Base-by-base conservation (phyloP, 2,113 vertebrate genomes). In the Mormyrus lacerda region DNA sequence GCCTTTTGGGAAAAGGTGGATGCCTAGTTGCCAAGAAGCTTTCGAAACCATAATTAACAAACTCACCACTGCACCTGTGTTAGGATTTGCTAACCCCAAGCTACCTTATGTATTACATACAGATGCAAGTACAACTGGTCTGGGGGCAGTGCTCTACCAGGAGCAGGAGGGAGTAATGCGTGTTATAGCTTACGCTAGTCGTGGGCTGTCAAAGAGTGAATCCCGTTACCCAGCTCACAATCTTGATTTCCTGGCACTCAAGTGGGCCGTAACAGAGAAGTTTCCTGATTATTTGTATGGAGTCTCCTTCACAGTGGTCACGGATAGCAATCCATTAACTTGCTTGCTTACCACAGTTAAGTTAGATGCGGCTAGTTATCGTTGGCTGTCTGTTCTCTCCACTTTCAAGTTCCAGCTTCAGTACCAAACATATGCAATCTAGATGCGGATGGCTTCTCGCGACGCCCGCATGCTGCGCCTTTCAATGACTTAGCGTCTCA, bases 31-130 rank as follows among this genome's bases (percentile, higher is more conserved):
- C 27, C 35, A 90, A 17, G 3, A 73, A 21, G 61, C 88, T 15
- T 90, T 90, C 15, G 47, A 90, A 5, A 21, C 17, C 35, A 88
- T 88, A 31, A 88, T 88, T 45, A 13, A 88, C 48, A 90, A 90
- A 51, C 76, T 90, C 21, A 88, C 89, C 19, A 53, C 47, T 42
- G 87, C 65, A 1, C 89, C 89, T n/a, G 87, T 88, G 10, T 27
- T 88, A 17, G 86, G 51, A n/a, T 90, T 88, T 88, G 87, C 87
- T 10, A 50, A 90, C 35, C 45, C 89, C 19, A 89, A 87, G 6
- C 55, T 58, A 24, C 21, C 55, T 2, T 58, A 24, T 58, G 21
- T 58, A 8, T 58, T 58, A 24, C 55, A 24, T 58, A 58, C 55
- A 9, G 55, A 58, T 8, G 55, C 55, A 2, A 58, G 55, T 2